Conservation (phyloP, 1,140 invertebrate genomes). For the Anagrus nilaparvatae region DNA sequence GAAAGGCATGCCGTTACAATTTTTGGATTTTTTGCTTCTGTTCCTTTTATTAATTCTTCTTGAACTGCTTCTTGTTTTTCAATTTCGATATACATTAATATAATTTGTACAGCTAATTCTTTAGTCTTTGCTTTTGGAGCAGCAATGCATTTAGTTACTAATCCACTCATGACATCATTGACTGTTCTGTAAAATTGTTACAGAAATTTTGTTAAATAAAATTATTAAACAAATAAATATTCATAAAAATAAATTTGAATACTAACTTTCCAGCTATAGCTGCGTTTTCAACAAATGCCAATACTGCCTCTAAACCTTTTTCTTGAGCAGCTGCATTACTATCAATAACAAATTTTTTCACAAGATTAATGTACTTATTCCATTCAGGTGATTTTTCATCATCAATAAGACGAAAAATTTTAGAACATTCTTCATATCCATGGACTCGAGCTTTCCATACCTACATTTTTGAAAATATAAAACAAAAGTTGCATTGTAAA, state of each 20-base stretch:
- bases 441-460: conserved; percentile 85
- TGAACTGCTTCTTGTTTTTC: conserved; percentile 86
- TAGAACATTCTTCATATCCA: conserved; percentile 88
- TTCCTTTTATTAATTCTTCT: conserved; percentile 87
- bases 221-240: conserved; percentile 2
- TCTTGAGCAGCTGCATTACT: conserved; percentile 93
- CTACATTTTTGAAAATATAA: conserved; percentile 11
- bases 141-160: conserved; percentile 86
- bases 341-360: conserved; percentile 93
- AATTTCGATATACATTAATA: conserved; percentile 90
- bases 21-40: conserved; percentile 94
- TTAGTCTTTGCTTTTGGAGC: conserved; percentile 86
- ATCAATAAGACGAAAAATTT: conserved; percentile 73
- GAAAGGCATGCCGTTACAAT: conserved; percentile 79
- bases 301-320: conserved; percentile 85
- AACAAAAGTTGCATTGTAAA: conserved; percentile 2
- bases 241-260: conserved; percentile 11
- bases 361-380: conserved; percentile 78
- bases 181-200: conserved; percentile 57
- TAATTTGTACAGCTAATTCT: conserved; percentile 80
- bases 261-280: conserved; percentile 64
- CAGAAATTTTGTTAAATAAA: conserved; percentile 6
- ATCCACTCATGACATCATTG: conserved; percentile 78
- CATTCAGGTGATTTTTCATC: conserved; percentile 92
- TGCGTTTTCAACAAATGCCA: conserved; percentile 86